Evolutionary conservation across 2,888 invertebrate species (phyloP), one percentile per base, ranked within the genome.

Genomic region (Agrilus mali): DNA sequence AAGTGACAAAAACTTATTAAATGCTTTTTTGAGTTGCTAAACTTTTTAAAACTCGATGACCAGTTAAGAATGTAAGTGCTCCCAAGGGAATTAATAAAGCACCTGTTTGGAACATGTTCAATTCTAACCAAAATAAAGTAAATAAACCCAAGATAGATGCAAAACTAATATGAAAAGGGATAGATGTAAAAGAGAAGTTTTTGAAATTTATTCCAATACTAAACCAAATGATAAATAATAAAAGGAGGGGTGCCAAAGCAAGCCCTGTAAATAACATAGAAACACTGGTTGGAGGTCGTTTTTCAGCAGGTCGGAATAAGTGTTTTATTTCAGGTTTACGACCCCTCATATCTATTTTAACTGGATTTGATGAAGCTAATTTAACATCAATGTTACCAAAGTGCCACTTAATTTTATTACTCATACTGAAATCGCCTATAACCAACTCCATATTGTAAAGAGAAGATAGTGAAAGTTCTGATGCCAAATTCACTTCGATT

Each of bases 31-130:
- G 62, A 40, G 58, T 70, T 17, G 82, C 90, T 54, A 96, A 80
- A 46, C 80, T 76, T 45, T 89, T 82, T 55, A 98, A 76, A 63
- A 97, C 75, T 53, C 88, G 81, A 65, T 95, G 94, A 2, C 97
- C 97, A 47, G 86, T 80, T 33, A 97, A 76, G 76, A 97, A 96
- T 44, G 96, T 95, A 51, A 94, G 75, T 33, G 84, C 72, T 44
- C 82, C 93, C 43, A 97, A 73, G 46, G 87, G 80, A 52, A 86
- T 71, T 56, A 98, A 74, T 71, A 89, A 92, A 55, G 90, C 85
- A 56, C 94, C 72, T 14, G 97, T 95, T 53, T 85, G 81, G 73
- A 98, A 98, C 97, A 98, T 98, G 60, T 92, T 83, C 55, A 97
- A 72, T 61, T 83, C 76, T 54, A 93, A 69, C 95, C 96, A 98